These are phyloP conservation scores for Patella caerulea DNA, from an alignment of 2,888 invertebrate genomes.

Conservation along the genomic window DNA sequence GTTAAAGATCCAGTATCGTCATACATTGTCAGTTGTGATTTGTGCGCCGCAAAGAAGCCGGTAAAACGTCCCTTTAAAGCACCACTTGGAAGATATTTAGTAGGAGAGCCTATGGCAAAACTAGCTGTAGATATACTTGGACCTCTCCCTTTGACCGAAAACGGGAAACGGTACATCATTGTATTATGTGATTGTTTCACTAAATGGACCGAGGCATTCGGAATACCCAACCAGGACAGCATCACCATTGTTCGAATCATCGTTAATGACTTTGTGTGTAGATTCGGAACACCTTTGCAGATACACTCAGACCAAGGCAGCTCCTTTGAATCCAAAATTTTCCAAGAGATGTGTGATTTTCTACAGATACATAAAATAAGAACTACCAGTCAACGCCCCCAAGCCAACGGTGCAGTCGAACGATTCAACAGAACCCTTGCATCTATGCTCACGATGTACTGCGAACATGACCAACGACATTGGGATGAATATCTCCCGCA, in stretches of 20 bases:
- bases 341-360: conserved; percentile 31
- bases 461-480: conserved; percentile 22
- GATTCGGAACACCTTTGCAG: conserved; percentile 25
- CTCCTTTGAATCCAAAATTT: conserved; percentile 25
- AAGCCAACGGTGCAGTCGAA: conserved; percentile 33
- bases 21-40: neutral
- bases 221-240: conserved; percentile 18
- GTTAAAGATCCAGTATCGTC: neutral
- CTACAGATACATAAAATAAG: conserved; percentile 32
- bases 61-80: neutral
- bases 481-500: conserved; percentile 36
- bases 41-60: neutral
- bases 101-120: conserved; percentile 20
- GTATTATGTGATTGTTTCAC: conserved; percentile 23
- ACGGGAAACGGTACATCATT: conserved; percentile 19
- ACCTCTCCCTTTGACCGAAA: conserved; percentile 12
- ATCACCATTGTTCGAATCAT: conserved; percentile 15
- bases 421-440: conserved; percentile 35
- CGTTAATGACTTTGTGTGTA: conserved; percentile 22
- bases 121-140: conserved; percentile 20
- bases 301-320: conserved; percentile 28
- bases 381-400: conserved; percentile 27
- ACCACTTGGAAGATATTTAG: conserved; percentile 5
- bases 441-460: conserved; percentile 25
- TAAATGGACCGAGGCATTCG: conserved; percentile 26